phyloP scores from a whole-genome alignment of 2,797 vertebrate genomes.

The Scarus forsteni region DNA sequence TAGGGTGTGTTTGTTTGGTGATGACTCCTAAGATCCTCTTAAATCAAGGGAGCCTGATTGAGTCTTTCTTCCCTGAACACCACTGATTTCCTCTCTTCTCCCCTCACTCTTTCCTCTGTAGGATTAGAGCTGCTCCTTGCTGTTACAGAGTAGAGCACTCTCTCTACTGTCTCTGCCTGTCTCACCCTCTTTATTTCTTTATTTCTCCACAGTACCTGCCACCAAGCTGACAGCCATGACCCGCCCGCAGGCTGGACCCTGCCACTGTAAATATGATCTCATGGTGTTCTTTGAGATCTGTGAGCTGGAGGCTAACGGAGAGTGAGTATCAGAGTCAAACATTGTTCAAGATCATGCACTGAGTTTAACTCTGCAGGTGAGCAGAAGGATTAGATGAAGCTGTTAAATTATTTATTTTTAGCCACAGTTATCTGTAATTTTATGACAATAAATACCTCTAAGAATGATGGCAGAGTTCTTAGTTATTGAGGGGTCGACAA shows the following conservation, averaged over 20 bases:
- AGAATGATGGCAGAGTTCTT: no score
- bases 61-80: constrained; percentile 37
- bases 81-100: constrained; percentile 61
- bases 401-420: not conserved
- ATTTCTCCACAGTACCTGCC: constrained; percentile 89
- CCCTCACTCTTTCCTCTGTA: constrained; percentile 51
- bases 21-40: constrained; percentile 5
- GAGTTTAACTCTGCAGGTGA: constrained; percentile 2
- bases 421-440: no score
- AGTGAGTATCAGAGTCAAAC: constrained; percentile 87
- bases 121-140: constrained; percentile 41
- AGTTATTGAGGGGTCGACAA: no score
- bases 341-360: not conserved
- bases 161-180: not conserved
- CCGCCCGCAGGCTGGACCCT: constrained; percentile 89
- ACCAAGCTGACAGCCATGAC: constrained; percentile 94
- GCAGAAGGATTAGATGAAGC: not conserved
- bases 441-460: no score
- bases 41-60: constrained; percentile 15
- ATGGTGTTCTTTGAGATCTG: constrained; percentile 99
- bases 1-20: not conserved
- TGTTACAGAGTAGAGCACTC: constrained; percentile 28
- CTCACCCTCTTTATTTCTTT: constrained; percentile 31
- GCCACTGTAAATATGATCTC: constrained; percentile 96
- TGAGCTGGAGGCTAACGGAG: constrained; percentile 96